Base-by-base conservation (phyloP, 1,140 invertebrate genomes). In the Solen grandis region DNA sequence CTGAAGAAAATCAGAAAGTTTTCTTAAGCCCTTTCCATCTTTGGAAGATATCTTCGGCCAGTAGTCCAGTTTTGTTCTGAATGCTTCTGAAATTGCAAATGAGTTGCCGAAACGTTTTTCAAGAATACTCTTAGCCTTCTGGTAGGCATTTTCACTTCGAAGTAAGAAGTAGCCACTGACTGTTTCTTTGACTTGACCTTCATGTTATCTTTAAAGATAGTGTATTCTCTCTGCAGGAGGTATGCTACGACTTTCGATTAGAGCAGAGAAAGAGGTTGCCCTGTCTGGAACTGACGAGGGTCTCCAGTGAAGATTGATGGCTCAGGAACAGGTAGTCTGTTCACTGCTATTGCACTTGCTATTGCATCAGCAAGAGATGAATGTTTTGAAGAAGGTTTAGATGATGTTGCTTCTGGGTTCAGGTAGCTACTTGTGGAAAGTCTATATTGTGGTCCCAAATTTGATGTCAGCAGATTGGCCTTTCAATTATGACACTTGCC, bases 171-270 rank as follows among this genome's bases (percentile, higher is more conserved):
- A 84, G 36, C 55, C 65, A 33, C 69, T 62, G 41, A 85, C 63
- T 1, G 50, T 54, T 36, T 83, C 73, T 54, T 65, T 62, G 0
- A 82, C 80, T 0, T 16, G 2, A 54, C 73, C 77, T 27, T 62
- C 65, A 27, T 81, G 54, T 31, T 85, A 83, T 93, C 5, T 93
- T 93, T 50, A 81, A 4, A 84, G 55, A 63, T 85, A 82, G 66
- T 84, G 62, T 35, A 82, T 84, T 76, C 81, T 86, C 80, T 93
- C 87, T 94, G 94, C 89, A 94, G 96, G 95, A 93, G 94, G 94
- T 85, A 96, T 96, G 89, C 95, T 96, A 90, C 96, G 96, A 90
- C 95, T 96, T 57, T 96, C 96, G 68, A 96, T 97, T 87, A 97
- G 96, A 93, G 94, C 96, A 87, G 94, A 96, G 57, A 97, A 97